Base-by-base conservation (phyloP, 2,888 invertebrate species). In the Ectemnius lituratus region DNA sequence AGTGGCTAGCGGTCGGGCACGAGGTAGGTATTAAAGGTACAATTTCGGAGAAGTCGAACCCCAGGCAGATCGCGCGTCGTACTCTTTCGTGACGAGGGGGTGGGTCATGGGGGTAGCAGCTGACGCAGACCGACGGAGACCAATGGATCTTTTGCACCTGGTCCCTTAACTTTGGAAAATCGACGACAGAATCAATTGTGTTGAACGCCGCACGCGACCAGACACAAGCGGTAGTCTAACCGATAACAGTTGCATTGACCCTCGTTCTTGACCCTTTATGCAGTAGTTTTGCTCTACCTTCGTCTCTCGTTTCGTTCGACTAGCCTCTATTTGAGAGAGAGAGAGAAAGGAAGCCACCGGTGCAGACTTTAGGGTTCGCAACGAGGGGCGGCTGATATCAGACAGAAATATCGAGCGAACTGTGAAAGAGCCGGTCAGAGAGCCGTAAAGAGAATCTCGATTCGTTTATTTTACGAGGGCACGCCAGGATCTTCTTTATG, bases 61-160 rank as follows among this genome's bases (percentile, higher is more conserved):
- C 37, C 37, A 63, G 56, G 65, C 20, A 2, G 20, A 20, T 20
- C 1, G 20, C 67, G 47, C 67, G 67, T 76, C 76, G 52, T 57
- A 45, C 58, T 28, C 37, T 16, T 59, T 11, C 49, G 62, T 61
- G 64, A 63, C 67, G 58, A 20, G 79, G 72, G 80, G 76, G 81
- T 80, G 74, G 60, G 76, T 76, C 81, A 70, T 76, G 77, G 73
- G 79, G 83, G 76, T 73, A 78, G 82, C 83, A 83, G 82, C 83
- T 83, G 82, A 83, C 83, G 73, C 73, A 46, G 56, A 2, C 45
- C 27, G 57, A 16, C 62, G 61, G 66, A 66, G 67, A 74, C 73
- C 76, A 78, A 80, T 74, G 66, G 77, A 76, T 77, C 59, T 66
- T 66, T 62, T 76, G 74, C 83, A 82, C 83, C 82, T 82, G 82